Evolutionary conservation across 2,797 vertebrate genomes (phyloP).

Genomic region (Hydrophis major): DNA sequence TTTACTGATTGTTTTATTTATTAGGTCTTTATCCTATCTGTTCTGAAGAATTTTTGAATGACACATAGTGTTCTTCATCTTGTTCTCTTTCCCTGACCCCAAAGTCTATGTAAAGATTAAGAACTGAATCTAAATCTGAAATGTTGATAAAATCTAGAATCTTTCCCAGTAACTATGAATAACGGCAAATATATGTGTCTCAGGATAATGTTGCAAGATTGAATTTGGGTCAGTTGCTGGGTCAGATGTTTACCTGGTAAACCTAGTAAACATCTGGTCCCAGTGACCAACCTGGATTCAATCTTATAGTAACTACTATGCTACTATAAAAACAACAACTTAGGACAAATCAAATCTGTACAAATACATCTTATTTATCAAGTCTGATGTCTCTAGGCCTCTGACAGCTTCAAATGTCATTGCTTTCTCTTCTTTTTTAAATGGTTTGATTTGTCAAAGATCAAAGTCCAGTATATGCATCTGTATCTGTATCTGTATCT

Average conservation of each 20-base stretch:
- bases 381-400: neutral
- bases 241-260: no score
- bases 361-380: neutral
- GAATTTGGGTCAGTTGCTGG: neutral
- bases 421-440: neutral
- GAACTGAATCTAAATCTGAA: neutral
- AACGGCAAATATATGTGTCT: neutral
- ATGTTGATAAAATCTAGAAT: neutral
- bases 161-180: neutral
- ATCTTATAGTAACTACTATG: neutral
- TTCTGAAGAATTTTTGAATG: neutral
- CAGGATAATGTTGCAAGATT: neutral
- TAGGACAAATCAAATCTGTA: neutral
- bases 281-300: neutral
- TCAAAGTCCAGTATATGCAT: neutral
- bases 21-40: neutral
- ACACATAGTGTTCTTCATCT: neutral
- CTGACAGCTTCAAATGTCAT: fast-evolving
- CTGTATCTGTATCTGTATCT: no score
- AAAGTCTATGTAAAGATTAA: neutral
- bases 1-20: neutral
- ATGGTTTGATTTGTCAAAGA: neutral
- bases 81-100: neutral
- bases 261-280: neutral
- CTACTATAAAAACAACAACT: neutral